Conservation (phyloP, 2,888 invertebrate species). For the Acrobasis suavella region DNA sequence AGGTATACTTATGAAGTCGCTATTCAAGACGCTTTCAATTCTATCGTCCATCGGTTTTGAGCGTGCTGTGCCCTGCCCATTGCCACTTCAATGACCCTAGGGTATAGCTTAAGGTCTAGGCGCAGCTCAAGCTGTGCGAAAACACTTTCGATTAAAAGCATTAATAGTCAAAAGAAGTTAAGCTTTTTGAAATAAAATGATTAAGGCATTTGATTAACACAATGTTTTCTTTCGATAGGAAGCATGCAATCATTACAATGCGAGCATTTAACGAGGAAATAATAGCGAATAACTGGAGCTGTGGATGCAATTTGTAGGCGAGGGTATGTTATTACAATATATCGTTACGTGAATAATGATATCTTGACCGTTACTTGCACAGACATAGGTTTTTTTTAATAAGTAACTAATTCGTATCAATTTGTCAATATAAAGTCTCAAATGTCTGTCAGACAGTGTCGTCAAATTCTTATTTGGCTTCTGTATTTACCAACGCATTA, state of each 20-base stretch:
- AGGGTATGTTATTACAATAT: slow-evolving; percentile 16
- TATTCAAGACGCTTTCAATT: too few relatives aligned
- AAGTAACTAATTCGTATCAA: neutral
- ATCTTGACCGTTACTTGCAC: slow-evolving; percentile 13
- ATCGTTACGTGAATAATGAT: slow-evolving; percentile 20
- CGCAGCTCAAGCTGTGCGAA: too few relatives aligned
- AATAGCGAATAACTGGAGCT: slow-evolving; percentile 26
- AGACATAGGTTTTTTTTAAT: too few relatives aligned
- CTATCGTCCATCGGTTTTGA: too few relatives aligned
- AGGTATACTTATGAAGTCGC: too few relatives aligned
- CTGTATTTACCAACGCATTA: neutral
- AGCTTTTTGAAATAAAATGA: neutral
- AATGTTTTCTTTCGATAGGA: slow-evolving; percentile 7
- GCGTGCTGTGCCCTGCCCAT: too few relatives aligned
- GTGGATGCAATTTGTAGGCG: slow-evolving; percentile 6
- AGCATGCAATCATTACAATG: slow-evolving; percentile 19
- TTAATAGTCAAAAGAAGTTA: too few relatives aligned
- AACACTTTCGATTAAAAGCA: too few relatives aligned
- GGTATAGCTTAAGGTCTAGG: too few relatives aligned
- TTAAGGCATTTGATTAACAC: neutral
- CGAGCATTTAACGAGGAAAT: slow-evolving; percentile 31
- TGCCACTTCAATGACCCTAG: too few relatives aligned
- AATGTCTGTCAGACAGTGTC: neutral
- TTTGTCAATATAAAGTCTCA: neutral
- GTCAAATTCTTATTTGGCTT: neutral